phyloP scores from a whole-genome alignment of 2,113 vertebrate species.

The Gallinago undulata region DNA sequence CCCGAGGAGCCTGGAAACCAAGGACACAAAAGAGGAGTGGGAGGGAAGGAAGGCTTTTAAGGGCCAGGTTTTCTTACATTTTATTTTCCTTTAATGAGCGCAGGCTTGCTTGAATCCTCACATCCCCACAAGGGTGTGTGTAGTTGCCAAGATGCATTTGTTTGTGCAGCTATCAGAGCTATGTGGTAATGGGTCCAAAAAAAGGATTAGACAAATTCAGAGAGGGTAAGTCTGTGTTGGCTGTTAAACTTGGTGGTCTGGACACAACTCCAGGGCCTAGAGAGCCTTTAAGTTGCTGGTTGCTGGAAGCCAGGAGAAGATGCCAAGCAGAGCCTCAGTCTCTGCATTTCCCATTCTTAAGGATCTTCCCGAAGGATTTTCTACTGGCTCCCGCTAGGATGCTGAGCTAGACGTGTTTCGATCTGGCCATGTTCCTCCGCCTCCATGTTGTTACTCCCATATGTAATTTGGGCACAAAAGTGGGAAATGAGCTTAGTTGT shows the following conservation, averaged over 20 bases:
- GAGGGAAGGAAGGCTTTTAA: background rate
- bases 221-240: background rate
- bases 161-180: background rate
- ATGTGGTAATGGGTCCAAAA: background rate
- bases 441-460: background rate
- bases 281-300: conserved; percentile 6
- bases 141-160: background rate
- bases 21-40: background rate
- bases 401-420: background rate
- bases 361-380: conserved; percentile 5
- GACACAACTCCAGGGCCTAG: background rate
- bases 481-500: background rate
- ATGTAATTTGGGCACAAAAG: background rate
- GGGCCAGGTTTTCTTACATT: background rate
- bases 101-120: background rate
- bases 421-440: background rate
- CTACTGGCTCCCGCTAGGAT: background rate
- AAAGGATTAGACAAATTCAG: conserved; percentile 37
- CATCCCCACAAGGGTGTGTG: background rate
- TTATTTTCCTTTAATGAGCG: background rate
- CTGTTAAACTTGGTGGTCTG: conserved; percentile 59
- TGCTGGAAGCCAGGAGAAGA: conserved; percentile 21
- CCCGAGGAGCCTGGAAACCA: background rate
- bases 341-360: conserved; percentile 28
- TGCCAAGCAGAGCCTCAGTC: conserved; percentile 9